Percentiles rank a stretch among this genome's conserved stretches.
Conservation (phyloP, 2,797 vertebrate genomes). For the Brachyalestes nurse region DNA sequence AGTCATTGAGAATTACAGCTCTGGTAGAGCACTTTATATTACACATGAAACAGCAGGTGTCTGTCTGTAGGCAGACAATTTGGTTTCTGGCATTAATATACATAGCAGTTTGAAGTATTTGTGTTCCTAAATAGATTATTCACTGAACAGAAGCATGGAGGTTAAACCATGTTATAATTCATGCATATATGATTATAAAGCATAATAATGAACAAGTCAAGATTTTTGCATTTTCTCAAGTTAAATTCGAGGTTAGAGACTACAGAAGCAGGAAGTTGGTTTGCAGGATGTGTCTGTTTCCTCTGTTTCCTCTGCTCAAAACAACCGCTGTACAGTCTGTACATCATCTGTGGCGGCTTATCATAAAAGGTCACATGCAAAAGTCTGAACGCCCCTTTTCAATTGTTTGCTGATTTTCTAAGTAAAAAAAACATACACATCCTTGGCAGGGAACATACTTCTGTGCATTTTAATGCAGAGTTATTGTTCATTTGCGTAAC, state of each 20-base stretch:
- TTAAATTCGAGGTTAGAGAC: slow-evolving; percentile 56
- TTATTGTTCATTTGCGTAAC: too few relatives aligned
- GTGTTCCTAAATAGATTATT: background rate
- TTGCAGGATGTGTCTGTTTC: slow-evolving; percentile 83
- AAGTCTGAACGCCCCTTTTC: too few relatives aligned
- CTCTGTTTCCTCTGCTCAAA: slow-evolving; percentile 76
- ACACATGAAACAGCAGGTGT: background rate
- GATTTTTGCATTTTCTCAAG: slow-evolving; percentile 49
- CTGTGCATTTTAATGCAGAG: too few relatives aligned
- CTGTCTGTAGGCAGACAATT: background rate
- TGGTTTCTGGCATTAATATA: too few relatives aligned
- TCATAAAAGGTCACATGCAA: too few relatives aligned
- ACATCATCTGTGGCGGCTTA: slow-evolving; percentile 42
- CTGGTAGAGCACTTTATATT: background rate
- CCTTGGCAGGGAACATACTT: too few relatives aligned
- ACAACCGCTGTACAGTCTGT: slow-evolving; percentile 70
- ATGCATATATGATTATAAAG: background rate
- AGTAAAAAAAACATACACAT: too few relatives aligned
- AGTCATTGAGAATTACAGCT: background rate
- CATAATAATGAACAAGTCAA: background rate
- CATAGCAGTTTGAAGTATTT: too few relatives aligned
- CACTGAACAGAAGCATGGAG: background rate
- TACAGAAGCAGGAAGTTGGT: slow-evolving; percentile 74
- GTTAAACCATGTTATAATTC: background rate
- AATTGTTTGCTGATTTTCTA: too few relatives aligned